These are phyloP conservation scores for Melanotaenia boesemani DNA, from an alignment of 2,797 vertebrate species.

Conservation along the genomic window DNA sequence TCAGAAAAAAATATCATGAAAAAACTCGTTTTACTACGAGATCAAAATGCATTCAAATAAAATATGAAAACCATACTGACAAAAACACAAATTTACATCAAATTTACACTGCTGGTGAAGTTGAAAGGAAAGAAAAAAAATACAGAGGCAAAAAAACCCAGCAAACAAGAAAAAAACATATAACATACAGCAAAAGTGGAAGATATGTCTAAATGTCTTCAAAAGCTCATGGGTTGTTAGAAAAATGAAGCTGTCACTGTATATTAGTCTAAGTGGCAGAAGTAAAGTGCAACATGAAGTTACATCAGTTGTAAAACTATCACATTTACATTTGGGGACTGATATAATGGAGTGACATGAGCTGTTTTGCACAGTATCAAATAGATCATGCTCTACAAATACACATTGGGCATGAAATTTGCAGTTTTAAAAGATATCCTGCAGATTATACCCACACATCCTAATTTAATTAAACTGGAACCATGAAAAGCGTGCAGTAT, in stretches of 20 bases:
- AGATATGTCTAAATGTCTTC: constrained; percentile 36
- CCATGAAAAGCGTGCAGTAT: constrained; percentile 27
- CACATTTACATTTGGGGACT: constrained; percentile 60
- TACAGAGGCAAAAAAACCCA: constrained; percentile 44
- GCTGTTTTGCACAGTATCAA: constrained; percentile 36
- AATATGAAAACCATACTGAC: constrained; percentile 61
- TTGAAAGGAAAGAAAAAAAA: constrained; percentile 35
- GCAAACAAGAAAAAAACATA: constrained; percentile 37
- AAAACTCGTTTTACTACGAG: constrained; percentile 43
- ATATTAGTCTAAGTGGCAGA: constrained; percentile 37
- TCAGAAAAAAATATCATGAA: constrained; percentile 24
- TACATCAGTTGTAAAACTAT: constrained; percentile 51
- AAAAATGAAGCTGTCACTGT: constrained; percentile 34
- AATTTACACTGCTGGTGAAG: constrained; percentile 60
- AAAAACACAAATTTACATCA: constrained; percentile 68
- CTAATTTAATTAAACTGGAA: constrained; percentile 56
- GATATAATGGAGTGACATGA: constrained; percentile 34
- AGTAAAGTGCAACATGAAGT: constrained; percentile 31
- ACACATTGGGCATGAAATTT: constrained; percentile 31
- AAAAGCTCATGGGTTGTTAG: constrained; percentile 30
- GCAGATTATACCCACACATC: constrained; percentile 41
- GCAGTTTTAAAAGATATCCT: constrained; percentile 53
- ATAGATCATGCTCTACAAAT: constrained; percentile 48
- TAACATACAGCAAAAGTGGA: constrained; percentile 28
- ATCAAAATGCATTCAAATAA: constrained; percentile 63